phyloP scores from a whole-genome alignment of 1,140 invertebrate genomes.

The Gryllus bimaculatus region DNA sequence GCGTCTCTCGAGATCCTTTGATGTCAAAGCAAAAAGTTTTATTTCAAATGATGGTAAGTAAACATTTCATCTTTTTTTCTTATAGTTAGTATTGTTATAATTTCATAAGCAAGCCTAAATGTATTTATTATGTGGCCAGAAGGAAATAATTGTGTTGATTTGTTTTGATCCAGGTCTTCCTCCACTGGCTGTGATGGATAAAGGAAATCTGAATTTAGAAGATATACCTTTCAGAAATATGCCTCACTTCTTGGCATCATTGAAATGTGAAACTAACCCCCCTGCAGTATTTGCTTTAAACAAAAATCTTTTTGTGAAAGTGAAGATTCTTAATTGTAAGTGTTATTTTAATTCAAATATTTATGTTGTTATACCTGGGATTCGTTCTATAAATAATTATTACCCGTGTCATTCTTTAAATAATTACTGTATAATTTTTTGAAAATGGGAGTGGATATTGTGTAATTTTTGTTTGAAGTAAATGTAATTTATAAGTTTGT shows the following conservation, averaged over 20 bases:
- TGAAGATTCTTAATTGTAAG: conserved; percentile 70
- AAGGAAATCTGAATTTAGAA: conserved; percentile 28
- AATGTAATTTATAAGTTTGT: no score
- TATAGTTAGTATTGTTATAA: no score
- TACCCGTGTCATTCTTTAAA: no score
- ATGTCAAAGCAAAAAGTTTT: not conserved
- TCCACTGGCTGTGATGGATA: conserved; percentile 15
- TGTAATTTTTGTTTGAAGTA: no score
- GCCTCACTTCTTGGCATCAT: conserved; percentile 26
- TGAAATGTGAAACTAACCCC: conserved; percentile 36
- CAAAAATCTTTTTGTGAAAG: conserved; percentile 64
- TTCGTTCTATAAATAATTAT: no score
- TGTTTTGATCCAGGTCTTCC: conserved; percentile 18
- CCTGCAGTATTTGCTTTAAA: conserved; percentile 69
- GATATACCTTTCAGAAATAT: conserved; percentile 11
- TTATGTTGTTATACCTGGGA: no score
- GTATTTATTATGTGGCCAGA: not conserved
- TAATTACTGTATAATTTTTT: no score
- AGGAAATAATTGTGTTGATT: not conserved
- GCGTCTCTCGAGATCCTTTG: not conserved
- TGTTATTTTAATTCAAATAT: conserved; percentile 25
- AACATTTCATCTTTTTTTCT: no score
- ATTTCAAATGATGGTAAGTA: not conserved
- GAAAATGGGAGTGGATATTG: no score
- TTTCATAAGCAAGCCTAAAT: not conserved